phyloP scores from a whole-genome alignment of 2,797 vertebrate species.

The Chrysocyon brachyurus region DNA sequence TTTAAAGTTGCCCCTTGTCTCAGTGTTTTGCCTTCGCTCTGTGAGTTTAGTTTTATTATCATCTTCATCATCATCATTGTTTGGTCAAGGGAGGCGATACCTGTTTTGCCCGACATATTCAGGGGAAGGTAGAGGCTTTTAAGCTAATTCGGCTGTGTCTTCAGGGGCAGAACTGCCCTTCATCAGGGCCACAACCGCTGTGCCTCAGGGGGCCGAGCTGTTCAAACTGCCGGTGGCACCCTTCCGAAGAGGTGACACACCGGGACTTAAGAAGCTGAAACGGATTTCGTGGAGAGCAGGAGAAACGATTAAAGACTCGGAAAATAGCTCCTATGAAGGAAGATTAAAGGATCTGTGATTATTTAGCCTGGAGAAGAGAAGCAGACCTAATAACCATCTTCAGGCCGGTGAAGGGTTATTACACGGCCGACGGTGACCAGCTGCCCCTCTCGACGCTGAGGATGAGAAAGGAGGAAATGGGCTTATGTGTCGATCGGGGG shows the following conservation, averaged over 20 bases:
- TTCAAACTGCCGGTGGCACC: background rate
- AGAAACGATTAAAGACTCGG: constrained; percentile 76
- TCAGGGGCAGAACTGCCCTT: background rate
- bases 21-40: accelerated
- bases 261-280: constrained; percentile 52
- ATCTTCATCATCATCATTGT: accelerated
- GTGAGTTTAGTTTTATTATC: background rate
- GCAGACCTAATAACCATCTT: constrained; percentile 74
- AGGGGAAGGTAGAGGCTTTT: background rate
- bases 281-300: constrained; percentile 72
- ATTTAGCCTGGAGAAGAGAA: constrained; percentile 70
- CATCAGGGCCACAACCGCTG: accelerated
- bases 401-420: constrained; percentile 76
- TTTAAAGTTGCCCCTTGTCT: accelerated
- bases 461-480: constrained; percentile 54
- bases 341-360: constrained; percentile 82
- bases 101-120: too few relatives aligned
- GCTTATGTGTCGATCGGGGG: constrained; percentile 67
- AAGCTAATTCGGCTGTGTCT: background rate
- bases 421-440: constrained; percentile 65
- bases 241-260: constrained; percentile 39
- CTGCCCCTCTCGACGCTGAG: constrained; percentile 69
- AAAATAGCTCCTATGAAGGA: constrained; percentile 73
- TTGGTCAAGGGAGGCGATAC: accelerated
- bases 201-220: background rate